Evolutionary conservation across 2,797 vertebrate species (phyloP).

Genomic region (Sphenodon punctatus): DNA sequence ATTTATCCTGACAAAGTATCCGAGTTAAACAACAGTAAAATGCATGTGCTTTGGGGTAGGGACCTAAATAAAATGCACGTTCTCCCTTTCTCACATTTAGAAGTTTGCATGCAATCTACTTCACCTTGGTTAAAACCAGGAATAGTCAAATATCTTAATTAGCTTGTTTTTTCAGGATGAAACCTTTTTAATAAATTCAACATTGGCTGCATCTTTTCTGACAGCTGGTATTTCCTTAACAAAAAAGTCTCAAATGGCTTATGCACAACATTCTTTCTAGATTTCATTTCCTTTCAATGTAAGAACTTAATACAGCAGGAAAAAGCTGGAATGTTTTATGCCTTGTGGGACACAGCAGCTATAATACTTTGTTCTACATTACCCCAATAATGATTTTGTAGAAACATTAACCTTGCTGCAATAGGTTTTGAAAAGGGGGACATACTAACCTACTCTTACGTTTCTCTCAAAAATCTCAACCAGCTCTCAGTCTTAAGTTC

Average conservation of each 20-base stretch:
- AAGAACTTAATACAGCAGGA: slow-evolving; percentile 41
- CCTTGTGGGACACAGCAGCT: slow-evolving; percentile 37
- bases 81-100: neutral
- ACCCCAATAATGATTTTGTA: slow-evolving; percentile 26
- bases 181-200: slow-evolving; percentile 54
- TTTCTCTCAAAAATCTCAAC: slow-evolving; percentile 21
- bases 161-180: slow-evolving; percentile 11
- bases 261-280: slow-evolving; percentile 62
- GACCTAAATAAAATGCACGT: neutral
- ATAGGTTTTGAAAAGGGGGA: slow-evolving; percentile 9
- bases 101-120: neutral
- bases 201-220: slow-evolving; percentile 52
- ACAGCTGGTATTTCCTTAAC: slow-evolving; percentile 65
- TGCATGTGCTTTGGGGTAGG: neutral
- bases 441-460: slow-evolving; percentile 14
- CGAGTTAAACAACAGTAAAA: neutral
- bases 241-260: slow-evolving; percentile 58
- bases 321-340: slow-evolving; percentile 17
- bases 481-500: neutral
- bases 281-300: slow-evolving; percentile 66
- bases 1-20: neutral
- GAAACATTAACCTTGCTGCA: neutral
- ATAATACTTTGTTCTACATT: slow-evolving; percentile 50
- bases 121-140: neutral
- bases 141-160: slow-evolving; percentile 33